Evolutionary conservation across 2,888 invertebrate species (phyloP), one percentile per base, ranked within the genome.

Genomic region (Andrena fulva): DNA sequence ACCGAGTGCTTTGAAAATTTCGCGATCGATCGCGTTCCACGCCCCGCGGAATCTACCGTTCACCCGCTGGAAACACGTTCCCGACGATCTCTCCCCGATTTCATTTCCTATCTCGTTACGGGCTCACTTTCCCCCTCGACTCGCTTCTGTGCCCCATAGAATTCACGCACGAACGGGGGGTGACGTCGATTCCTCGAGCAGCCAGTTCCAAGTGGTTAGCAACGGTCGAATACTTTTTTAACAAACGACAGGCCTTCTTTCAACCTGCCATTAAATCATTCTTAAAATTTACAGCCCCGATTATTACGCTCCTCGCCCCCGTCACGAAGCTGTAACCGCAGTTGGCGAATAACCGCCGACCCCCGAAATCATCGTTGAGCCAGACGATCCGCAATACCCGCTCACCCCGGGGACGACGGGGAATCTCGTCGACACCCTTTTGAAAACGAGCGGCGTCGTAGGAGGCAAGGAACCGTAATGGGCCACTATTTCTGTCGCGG

Each of bases 401-500:
- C 56, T 62, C 50, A 27, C 6, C 20, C 7, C 27, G 35, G 1
- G 50, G 59, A 63, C 50, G 66, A 29, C 29, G 60, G 50, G 29
- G 48, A 77, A 82, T 70, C 77, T 79, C 80, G 84, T 75, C 73
- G 86, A 85, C 86, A 81, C 78, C 74, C 84, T 82, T 85, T 80
- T 56, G 77, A 73, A 81, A 85, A 29, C 60, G 83, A 59, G 78
- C 70, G 70, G 54, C 75, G 71, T 70, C 69, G 77, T 12, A 62
- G 52, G 48, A 75, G 67, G 69, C 79, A 74, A 68, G 64, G 76
- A 74, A 74, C 79, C 76, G 77, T 88, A 86, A 88, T 81, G 85
- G 88, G 82, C 79, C 82, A 71, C 83, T 87, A 88, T 88, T 89
- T 88, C 84, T 87, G 85, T 82, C 87, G 80, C 70, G 87, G 78